Percentiles rank a stretch among this genome's conserved stretches.
Evolutionary conservation across 1,140 invertebrate genomes (phyloP).

Genomic region (Habropoda laboriosa): DNA sequence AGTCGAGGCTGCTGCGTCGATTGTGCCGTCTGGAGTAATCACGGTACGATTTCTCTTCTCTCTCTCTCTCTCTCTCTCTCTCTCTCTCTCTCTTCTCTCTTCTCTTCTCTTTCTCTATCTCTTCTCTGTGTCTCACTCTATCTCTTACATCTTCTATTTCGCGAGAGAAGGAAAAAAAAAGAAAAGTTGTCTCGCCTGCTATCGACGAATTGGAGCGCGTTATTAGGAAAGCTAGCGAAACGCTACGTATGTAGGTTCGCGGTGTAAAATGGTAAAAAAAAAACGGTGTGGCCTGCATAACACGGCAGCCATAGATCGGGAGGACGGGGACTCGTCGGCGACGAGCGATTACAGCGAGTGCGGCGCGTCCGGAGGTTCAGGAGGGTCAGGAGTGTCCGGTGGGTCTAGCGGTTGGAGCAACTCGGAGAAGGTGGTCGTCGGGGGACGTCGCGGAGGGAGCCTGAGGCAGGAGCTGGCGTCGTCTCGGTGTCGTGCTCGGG

Average conservation of each 20-base stretch:
- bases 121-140: background rate
- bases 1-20: constrained; percentile 78
- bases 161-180: too few species aligned
- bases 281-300: background rate
- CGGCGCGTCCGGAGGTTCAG: constrained; percentile 10
- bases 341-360: constrained; percentile 71
- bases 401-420: constrained; percentile 65
- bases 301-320: constrained; percentile 61
- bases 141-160: background rate
- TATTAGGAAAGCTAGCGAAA: too few species aligned
- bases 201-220: background rate
- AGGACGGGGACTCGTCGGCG: constrained; percentile 70
- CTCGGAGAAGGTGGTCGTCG: constrained; percentile 47
- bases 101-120: background rate
- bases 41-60: constrained; percentile 71
- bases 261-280: background rate
- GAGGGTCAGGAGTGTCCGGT: background rate
- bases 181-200: background rate
- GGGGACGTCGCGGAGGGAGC: constrained; percentile 29
- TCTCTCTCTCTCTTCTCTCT: background rate
- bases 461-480: constrained; percentile 26
- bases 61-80: constrained; percentile 13
- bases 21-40: constrained; percentile 79
- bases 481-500: constrained; percentile 28
- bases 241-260: too few species aligned